Evolutionary conservation across 2,113 vertebrate species (phyloP).

Genomic region (Dipodomys spectabilis): DNA sequence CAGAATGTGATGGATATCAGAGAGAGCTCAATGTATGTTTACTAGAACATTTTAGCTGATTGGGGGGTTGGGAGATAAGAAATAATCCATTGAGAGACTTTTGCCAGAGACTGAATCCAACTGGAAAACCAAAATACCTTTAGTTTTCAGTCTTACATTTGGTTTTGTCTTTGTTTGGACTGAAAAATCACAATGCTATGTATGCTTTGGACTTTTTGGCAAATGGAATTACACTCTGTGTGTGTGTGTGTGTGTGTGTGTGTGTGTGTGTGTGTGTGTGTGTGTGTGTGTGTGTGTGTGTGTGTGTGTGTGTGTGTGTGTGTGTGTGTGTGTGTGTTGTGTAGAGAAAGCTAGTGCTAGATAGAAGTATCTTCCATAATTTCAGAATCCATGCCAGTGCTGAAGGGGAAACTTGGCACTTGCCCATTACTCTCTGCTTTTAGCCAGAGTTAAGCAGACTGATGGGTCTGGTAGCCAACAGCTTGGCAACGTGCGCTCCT

Average conservation of each 20-base stretch:
- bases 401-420: conserved; percentile 60
- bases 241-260: background rate
- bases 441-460: conserved; percentile 79
- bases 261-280: background rate
- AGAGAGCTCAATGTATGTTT: background rate
- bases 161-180: conserved; percentile 18
- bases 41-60: background rate
- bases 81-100: background rate
- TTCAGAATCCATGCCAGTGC: conserved; percentile 58
- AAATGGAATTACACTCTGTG: background rate
- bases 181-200: background rate
- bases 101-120: background rate
- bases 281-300: background rate
- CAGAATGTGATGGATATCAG: background rate
- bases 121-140: conserved; percentile 3
- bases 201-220: background rate
- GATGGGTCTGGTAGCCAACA: conserved; percentile 79
- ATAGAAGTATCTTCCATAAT: conserved; percentile 6
- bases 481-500: conserved; percentile 53
- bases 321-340: background rate
- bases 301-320: background rate
- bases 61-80: background rate
- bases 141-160: background rate
- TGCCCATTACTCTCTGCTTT: conserved; percentile 74
- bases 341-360: too few species aligned